Percentiles rank a stretch among this genome's conserved stretches.
phyloP scores from a whole-genome alignment of 2,888 invertebrate genomes.

The Harpalus rufipes region DNA sequence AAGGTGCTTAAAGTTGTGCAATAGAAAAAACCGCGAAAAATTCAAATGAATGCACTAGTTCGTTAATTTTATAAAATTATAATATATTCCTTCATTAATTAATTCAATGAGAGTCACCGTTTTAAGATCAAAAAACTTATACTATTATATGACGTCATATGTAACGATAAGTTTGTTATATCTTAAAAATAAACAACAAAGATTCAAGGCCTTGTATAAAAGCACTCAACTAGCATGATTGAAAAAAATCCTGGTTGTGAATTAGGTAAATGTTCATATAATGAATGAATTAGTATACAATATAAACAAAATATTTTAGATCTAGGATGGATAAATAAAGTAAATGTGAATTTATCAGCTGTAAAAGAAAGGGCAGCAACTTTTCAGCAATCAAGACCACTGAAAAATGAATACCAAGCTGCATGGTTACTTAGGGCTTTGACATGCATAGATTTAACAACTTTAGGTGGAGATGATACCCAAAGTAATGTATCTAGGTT shows the following conservation, averaged over 20 bases:
- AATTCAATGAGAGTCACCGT: neutral
- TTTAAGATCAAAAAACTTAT: neutral
- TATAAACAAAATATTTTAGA: conserved; percentile 73
- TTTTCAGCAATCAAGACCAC: conserved; percentile 75
- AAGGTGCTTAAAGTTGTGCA: conserved; percentile 6
- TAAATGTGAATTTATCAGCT: conserved; percentile 80
- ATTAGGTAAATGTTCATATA: conserved; percentile 72
- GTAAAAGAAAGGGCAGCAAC: conserved; percentile 79
- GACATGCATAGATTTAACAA: conserved; percentile 94
- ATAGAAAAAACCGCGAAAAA: conserved; percentile 20
- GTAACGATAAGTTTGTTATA: conserved; percentile 30
- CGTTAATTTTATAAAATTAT: neutral
- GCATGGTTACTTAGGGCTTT: conserved; percentile 91
- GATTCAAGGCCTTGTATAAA: conserved; percentile 22
- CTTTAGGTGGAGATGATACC: conserved; percentile 91
- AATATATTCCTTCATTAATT: conserved; percentile 5
- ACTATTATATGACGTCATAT: conserved; percentile 10
- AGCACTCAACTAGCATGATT: conserved; percentile 65
- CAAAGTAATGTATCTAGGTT: conserved; percentile 87
- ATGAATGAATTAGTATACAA: conserved; percentile 2
- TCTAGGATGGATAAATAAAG: conserved; percentile 78
- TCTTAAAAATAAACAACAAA: conserved; percentile 21
- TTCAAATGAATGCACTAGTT: conserved; percentile 17
- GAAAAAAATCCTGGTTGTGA: conserved; percentile 74
- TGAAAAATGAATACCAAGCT: conserved; percentile 80